These are phyloP conservation scores for Gastracanthus pulcherrimus DNA, from an alignment of 2,888 invertebrate genomes.

Conservation along the genomic window DNA sequence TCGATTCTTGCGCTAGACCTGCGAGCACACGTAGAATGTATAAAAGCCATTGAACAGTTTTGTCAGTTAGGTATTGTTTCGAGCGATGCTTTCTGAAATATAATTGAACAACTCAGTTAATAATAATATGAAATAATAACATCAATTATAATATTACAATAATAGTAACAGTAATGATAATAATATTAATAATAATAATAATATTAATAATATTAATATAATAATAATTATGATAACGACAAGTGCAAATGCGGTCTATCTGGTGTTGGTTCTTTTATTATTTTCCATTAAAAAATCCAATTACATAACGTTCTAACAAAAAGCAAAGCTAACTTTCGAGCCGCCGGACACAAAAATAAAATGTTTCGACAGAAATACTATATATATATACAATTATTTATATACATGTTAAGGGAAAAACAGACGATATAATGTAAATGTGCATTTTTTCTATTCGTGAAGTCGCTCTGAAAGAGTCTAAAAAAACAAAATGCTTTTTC, in stretches of 20 bases:
- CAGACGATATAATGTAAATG: conserved; percentile 27
- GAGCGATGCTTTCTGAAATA: conserved; percentile 9
- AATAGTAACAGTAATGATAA: conserved; percentile 23
- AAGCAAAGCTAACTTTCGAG: conserved; percentile 68
- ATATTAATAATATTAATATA: conserved; percentile 3
- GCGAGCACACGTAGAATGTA: conserved; percentile 7
- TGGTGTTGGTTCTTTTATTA: conserved; percentile 57
- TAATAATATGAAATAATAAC: conserved; percentile 14
- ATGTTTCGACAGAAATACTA: conserved; percentile 15
- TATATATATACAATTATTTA: conserved; percentile 8
- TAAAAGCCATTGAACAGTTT: not conserved
- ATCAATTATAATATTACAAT: conserved; percentile 15
- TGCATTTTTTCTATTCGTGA: conserved; percentile 29
- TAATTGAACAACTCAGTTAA: conserved; percentile 23
- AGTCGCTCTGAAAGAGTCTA: conserved; percentile 43
- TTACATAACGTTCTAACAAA: conserved; percentile 72
- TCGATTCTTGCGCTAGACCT: conserved; percentile 29
- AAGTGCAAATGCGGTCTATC: conserved; percentile 47
- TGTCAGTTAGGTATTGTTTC: conserved; percentile 1
- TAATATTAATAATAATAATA: conserved; percentile 2
- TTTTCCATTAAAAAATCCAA: conserved; percentile 68
- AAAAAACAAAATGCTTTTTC: conserved; percentile 9
- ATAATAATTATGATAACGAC: conserved; percentile 41
- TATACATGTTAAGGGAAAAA: not conserved
- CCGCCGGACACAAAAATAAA: conserved; percentile 24